phyloP scores from a whole-genome alignment of 2,113 vertebrate genomes.

The Planiliza haematocheilus region DNA sequence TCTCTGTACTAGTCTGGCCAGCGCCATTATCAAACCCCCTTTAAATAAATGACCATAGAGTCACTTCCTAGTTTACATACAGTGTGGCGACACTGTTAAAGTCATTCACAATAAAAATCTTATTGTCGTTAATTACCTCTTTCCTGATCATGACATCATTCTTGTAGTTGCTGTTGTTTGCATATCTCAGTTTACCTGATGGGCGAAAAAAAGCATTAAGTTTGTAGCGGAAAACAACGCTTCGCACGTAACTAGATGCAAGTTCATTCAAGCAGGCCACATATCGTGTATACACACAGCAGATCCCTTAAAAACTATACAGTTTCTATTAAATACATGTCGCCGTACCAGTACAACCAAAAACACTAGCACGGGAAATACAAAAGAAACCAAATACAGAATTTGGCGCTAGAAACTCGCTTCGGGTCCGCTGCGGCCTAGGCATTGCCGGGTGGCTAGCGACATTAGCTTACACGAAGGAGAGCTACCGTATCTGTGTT shows the following conservation, averaged over 20 bases:
- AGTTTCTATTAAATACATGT: not conserved
- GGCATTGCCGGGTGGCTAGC: constrained; percentile 1
- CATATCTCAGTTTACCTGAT: constrained; percentile 95
- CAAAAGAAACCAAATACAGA: not conserved
- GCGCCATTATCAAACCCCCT: no score
- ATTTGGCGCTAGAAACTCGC: not conserved
- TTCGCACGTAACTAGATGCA: not conserved
- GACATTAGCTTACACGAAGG: not conserved
- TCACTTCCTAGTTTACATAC: no score
- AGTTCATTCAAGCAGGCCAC: not conserved
- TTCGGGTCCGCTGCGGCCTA: constrained; percentile 50
- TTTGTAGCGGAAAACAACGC: no score
- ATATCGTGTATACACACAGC: not conserved
- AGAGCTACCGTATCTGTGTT: constrained; percentile 33
- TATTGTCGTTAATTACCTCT: constrained; percentile 84
- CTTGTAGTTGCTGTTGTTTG: constrained; percentile 99
- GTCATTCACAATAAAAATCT: not conserved
- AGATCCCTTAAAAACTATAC: accelerated
- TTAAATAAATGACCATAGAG: no score
- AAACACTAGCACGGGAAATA: no score
- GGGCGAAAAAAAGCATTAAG: not conserved
- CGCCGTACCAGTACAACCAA: not conserved
- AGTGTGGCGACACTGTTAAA: not conserved
- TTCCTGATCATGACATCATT: constrained; percentile 99
- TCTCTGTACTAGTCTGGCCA: no score